Evolutionary conservation across 1,140 invertebrate species (phyloP), one percentile per base, ranked within the genome.

Genomic region (Atta cephalotes): DNA sequence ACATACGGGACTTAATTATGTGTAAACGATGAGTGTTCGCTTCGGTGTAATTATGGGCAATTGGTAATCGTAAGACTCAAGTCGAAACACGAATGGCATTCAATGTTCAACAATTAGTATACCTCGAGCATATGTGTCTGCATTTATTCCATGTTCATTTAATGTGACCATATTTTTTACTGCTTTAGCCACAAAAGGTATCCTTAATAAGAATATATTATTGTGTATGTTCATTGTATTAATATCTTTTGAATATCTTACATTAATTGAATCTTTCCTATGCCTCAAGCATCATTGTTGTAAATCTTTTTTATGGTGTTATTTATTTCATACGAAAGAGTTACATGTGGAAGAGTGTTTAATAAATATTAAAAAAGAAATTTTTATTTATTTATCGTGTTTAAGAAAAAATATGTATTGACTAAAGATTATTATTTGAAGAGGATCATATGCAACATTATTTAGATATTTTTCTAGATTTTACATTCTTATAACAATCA

Each of bases 21-120:
- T 49, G 45, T 45, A 49, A 62, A 82, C 70, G 56, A 51, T 49
- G 31, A 45, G 31, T 60, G 53, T 31, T 85, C 49, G 18, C 49
- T 39, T 56, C 16, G 35, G 21, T 49, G 14, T 79, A 88, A 86
- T 88, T 79, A 86, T 10, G 72, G 51, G 51, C 58, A 86, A 53
- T 88, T 88, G 62, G 65, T 56, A 49, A 14, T 58, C 31, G 66
- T 78, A 74, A 21, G 21, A 72, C 56, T 88, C 25, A 56, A 49
- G 66, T 65, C 58, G 66, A 71, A 70, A 85, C 65, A 18, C 21
- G 45, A 71, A 80, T 80, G 49, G 18, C 49, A 80, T 31, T 45
- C 65, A 58, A 60, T 31, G 68, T 31, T 45, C 65, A 58, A 60
- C 21, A 60, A 86, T 86, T 88, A 72, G 72, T 58, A 66, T 2